These are phyloP conservation scores for Gobius niger DNA, from an alignment of 2,113 vertebrate species.

Conservation along the genomic window DNA sequence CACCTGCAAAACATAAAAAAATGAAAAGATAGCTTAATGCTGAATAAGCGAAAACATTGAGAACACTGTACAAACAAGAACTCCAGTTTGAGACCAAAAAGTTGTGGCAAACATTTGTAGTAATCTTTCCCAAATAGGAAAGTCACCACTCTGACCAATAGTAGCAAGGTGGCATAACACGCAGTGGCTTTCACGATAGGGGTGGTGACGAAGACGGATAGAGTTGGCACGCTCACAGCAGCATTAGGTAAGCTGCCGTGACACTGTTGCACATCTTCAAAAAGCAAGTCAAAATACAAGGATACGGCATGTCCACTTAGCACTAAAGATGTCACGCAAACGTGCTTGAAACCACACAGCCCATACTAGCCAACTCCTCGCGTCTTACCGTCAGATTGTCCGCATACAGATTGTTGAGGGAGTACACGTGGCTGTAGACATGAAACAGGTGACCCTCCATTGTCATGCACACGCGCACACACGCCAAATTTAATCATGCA, in stretches of 20 bases:
- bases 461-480: conserved; percentile 17
- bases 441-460: conserved; percentile 72
- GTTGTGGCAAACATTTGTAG: background rate
- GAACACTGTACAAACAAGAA: background rate
- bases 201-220: conserved; percentile 14
- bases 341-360: background rate
- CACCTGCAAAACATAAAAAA: conserved; percentile 78
- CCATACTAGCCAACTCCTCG: conserved; percentile 8
- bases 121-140: background rate
- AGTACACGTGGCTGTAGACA: conserved; percentile 70
- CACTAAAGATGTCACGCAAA: conserved; percentile 4
- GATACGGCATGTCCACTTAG: background rate
- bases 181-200: conserved; percentile 20
- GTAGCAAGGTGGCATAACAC: conserved; percentile 40
- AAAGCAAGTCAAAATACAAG: background rate
- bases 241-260: conserved; percentile 37
- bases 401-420: conserved; percentile 67
- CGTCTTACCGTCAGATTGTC: conserved; percentile 70
- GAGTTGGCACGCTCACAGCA: conserved; percentile 40
- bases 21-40: background rate
- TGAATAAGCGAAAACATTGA: too few species aligned
- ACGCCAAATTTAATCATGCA: conserved; percentile 26
- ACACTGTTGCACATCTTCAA: conserved; percentile 13
- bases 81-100: background rate
- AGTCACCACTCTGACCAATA: conserved; percentile 8